These are phyloP conservation scores for Tineola bisselliella DNA, from an alignment of 2,888 invertebrate species.

Conservation along the genomic window DNA sequence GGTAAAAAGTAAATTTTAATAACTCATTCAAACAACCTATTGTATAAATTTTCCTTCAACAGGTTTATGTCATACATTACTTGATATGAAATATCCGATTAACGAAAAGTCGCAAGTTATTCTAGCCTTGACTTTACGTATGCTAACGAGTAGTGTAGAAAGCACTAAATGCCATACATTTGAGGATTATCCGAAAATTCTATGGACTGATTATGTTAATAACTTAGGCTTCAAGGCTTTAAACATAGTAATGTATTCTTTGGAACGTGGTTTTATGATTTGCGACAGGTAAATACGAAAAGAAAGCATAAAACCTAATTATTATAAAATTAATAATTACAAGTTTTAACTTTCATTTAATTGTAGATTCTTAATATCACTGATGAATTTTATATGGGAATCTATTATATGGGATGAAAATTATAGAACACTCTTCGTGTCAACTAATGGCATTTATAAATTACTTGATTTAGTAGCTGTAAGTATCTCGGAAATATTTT, in stretches of 20 bases:
- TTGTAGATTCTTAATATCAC: slow-evolving; percentile 42
- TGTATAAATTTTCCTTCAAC: slow-evolving; percentile 2
- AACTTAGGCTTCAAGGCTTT: slow-evolving; percentile 32
- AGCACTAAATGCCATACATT: slow-evolving; percentile 24
- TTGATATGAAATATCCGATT: slow-evolving; percentile 38
- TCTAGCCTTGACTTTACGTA: slow-evolving; percentile 30
- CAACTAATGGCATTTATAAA: slow-evolving; percentile 42
- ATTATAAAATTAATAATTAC: not conserved
- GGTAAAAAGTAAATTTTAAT: not conserved
- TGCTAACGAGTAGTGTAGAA: slow-evolving; percentile 33
- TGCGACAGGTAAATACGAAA: slow-evolving; percentile 45
- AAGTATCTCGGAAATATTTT: no score
- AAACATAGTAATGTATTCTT: slow-evolving; percentile 28
- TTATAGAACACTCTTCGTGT: slow-evolving; percentile 35
- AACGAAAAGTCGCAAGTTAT: slow-evolving; percentile 42
- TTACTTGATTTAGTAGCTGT: slow-evolving; percentile 52
- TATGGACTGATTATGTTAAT: slow-evolving; percentile 36
- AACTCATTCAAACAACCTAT: no score
- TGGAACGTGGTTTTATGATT: slow-evolving; percentile 34
- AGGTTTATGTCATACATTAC: slow-evolving; percentile 42
- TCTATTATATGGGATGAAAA: slow-evolving; percentile 41
- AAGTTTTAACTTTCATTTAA: not conserved
- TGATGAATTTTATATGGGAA: slow-evolving; percentile 55
- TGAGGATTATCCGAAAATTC: slow-evolving; percentile 37
- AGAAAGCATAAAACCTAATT: no score